Conservation (phyloP, 2,113 vertebrate genomes). For the Aegithalos caudatus region DNA sequence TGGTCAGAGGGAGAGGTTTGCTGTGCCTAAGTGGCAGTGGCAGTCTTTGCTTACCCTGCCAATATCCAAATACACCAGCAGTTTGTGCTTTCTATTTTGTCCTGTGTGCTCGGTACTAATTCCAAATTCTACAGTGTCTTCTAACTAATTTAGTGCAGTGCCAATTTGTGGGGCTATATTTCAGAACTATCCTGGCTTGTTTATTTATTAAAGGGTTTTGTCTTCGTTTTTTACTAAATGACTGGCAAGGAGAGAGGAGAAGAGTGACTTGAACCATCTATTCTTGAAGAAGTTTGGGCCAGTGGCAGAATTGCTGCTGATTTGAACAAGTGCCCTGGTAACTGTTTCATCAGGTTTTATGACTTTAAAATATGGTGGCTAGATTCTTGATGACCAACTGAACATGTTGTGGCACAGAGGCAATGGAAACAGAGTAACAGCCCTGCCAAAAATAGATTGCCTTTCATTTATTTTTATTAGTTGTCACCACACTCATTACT, state of each 20-base stretch:
- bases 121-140: not conserved
- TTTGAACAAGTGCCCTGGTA: not conserved
- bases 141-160: not conserved
- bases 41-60: not conserved
- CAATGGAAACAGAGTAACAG: not conserved
- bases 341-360: not conserved
- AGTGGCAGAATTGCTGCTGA: not conserved
- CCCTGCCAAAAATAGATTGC: not conserved
- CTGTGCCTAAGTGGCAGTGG: not conserved
- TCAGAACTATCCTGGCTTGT: not conserved
- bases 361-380: not conserved
- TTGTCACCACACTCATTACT: not conserved
- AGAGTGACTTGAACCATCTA: fast-evolving
- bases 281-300: not conserved
- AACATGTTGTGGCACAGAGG: not conserved
- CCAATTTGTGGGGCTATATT: fast-evolving
- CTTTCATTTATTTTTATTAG: not conserved
- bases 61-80: not conserved
- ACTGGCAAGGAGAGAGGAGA: not conserved
- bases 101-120: not conserved
- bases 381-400: not conserved
- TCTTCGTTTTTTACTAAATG: fast-evolving
- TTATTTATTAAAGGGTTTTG: not conserved
- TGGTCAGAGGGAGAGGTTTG: not conserved
- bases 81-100: not conserved